Evolutionary conservation across 2,797 vertebrate genomes (phyloP).

Genomic region (Oreochromis grahami): DNA sequence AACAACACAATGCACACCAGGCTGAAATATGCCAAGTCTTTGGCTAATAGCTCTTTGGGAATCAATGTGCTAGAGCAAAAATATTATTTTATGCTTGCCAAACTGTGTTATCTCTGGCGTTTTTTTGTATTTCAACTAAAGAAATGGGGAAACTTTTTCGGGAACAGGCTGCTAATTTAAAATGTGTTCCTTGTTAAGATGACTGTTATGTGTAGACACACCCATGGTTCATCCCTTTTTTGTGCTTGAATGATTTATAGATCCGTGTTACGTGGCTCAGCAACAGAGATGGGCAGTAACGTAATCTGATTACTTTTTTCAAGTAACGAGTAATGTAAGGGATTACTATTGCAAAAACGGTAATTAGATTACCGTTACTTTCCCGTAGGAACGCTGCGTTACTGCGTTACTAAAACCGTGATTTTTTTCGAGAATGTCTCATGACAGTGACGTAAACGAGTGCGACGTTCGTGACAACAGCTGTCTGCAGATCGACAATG

Average conservation of each 20-base stretch:
- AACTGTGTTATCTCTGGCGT: rapidly evolving
- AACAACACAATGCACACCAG: not conserved
- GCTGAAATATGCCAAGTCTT: not conserved
- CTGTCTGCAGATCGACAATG: too few relatives aligned
- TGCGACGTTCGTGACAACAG: too few relatives aligned
- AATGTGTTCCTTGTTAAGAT: not conserved
- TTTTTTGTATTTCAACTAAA: not conserved
- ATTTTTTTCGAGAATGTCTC: too few relatives aligned
- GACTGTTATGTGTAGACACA: not conserved
- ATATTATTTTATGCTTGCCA: not conserved
- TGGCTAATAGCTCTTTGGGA: not conserved
- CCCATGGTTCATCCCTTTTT: not conserved
- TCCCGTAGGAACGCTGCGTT: too few relatives aligned
- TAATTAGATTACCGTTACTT: too few relatives aligned
- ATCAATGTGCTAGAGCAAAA: not conserved
- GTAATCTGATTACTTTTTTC: too few relatives aligned
- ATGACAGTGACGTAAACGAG: too few relatives aligned
- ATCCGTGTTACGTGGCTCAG: not conserved
- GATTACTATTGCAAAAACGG: too few relatives aligned
- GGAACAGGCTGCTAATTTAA: not conserved
- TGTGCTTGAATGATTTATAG: not conserved
- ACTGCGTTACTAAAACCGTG: too few relatives aligned
- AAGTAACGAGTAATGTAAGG: too few relatives aligned
- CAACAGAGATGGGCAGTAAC: too few relatives aligned
- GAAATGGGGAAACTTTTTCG: not conserved